Conservation (phyloP, 2,113 vertebrate species). For the Xenopus borealis region DNA sequence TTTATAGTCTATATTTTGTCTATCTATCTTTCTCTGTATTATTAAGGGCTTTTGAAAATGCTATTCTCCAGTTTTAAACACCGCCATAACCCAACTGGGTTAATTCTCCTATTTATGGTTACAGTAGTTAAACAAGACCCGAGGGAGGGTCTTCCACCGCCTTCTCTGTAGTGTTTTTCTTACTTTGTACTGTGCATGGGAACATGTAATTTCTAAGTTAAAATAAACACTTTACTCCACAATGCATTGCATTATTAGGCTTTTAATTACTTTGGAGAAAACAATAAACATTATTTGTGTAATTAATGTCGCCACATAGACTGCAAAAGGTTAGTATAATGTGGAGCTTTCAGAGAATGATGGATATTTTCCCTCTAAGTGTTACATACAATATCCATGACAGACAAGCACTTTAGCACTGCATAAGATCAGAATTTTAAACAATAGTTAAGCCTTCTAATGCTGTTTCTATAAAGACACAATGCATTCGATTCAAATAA, state of each 20-base stretch:
- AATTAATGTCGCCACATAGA: background rate
- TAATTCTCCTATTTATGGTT: background rate
- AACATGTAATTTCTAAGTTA: background rate
- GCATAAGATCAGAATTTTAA: no score
- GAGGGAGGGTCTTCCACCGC: background rate
- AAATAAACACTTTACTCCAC: background rate
- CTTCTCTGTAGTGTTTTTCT: no score
- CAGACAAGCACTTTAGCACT: no score
- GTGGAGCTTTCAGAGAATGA: background rate
- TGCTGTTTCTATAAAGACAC: no score
- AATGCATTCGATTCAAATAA: no score
- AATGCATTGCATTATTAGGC: background rate
- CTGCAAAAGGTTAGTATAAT: background rate
- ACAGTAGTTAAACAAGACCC: background rate
- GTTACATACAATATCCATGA: background rate
- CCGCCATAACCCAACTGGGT: no score
- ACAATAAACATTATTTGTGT: conserved; percentile 4
- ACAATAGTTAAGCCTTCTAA: no score
- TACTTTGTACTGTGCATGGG: background rate
- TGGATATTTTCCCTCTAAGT: background rate
- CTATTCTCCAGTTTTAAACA: no score
- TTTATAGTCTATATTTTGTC: no score
- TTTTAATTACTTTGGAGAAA: conserved; percentile 11
- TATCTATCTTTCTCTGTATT: no score
- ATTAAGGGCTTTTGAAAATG: no score